phyloP scores from a whole-genome alignment of 2,888 invertebrate species.

The Diplolepis rosae region DNA sequence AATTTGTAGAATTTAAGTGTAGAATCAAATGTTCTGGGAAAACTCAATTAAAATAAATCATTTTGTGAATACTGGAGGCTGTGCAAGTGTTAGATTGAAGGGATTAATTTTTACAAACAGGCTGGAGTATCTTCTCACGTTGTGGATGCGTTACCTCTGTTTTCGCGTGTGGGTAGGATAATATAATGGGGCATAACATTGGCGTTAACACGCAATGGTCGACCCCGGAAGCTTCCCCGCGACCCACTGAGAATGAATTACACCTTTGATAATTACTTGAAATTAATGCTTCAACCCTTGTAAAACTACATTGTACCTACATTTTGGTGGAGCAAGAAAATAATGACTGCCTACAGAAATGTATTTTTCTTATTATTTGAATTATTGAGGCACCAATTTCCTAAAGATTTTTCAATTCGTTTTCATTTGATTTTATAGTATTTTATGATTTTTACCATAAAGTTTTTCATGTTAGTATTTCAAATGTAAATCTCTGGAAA shows the following conservation, averaged over 20 bases:
- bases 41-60: too few relatives aligned
- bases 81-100: background rate
- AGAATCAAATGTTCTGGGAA: too few relatives aligned
- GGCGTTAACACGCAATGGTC: slow-evolving; percentile 72
- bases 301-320: background rate
- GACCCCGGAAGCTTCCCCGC: slow-evolving; percentile 69
- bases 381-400: too few relatives aligned
- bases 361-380: too few relatives aligned
- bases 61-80: background rate
- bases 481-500: too few relatives aligned
- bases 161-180: slow-evolving; percentile 54
- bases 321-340: background rate
- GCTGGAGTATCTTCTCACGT: background rate
- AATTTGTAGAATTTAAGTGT: too few relatives aligned
- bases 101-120: background rate
- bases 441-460: too few relatives aligned
- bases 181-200: slow-evolving; percentile 73
- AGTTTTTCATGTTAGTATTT: too few relatives aligned
- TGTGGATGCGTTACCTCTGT: background rate
- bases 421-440: too few relatives aligned
- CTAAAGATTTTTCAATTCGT: too few relatives aligned
- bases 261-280: slow-evolving; percentile 72
- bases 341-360: too few relatives aligned
- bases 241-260: slow-evolving; percentile 69
- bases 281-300: slow-evolving; percentile 60